Evolutionary conservation across 2,797 vertebrate species (phyloP).

Genomic region (Sylvia borin): DNA sequence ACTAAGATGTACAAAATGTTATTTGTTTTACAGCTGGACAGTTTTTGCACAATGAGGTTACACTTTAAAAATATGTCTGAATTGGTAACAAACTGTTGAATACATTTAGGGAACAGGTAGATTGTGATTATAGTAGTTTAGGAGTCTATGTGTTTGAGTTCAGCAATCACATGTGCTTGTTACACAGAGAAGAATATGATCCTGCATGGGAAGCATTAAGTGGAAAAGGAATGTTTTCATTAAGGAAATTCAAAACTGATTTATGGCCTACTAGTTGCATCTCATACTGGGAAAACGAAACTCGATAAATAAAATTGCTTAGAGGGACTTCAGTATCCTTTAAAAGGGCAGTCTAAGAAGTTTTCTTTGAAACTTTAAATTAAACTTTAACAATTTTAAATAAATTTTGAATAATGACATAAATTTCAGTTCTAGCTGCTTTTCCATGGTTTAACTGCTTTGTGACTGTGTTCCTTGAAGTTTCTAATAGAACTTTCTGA

Average conservation of each 20-base stretch:
- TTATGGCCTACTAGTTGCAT: conserved; percentile 38
- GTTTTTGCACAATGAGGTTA: background rate
- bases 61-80: conserved; percentile 7
- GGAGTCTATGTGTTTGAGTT: background rate
- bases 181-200: background rate
- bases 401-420: conserved; percentile 20
- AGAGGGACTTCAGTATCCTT: conserved; percentile 19
- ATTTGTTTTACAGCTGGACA: background rate
- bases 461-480: background rate
- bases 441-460: conserved; percentile 3
- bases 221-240: conserved; percentile 49
- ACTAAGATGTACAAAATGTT: background rate
- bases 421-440: background rate
- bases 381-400: background rate
- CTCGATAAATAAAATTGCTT: conserved; percentile 61
- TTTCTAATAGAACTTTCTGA: background rate
- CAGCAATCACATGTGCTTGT: background rate
- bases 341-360: conserved; percentile 35
- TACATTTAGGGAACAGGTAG: conserved; percentile 4
- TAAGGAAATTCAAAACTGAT: conserved; percentile 56
- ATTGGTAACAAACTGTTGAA: conserved; percentile 47
- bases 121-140: conserved; percentile 5
- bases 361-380: conserved; percentile 28
- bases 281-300: conserved; percentile 13
- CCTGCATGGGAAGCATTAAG: conserved; percentile 29